Percentiles rank a stretch among this genome's conserved stretches.
These are phyloP conservation scores for Mactromeris polynyma DNA, from an alignment of 2,888 invertebrate species.

Conservation along the genomic window DNA sequence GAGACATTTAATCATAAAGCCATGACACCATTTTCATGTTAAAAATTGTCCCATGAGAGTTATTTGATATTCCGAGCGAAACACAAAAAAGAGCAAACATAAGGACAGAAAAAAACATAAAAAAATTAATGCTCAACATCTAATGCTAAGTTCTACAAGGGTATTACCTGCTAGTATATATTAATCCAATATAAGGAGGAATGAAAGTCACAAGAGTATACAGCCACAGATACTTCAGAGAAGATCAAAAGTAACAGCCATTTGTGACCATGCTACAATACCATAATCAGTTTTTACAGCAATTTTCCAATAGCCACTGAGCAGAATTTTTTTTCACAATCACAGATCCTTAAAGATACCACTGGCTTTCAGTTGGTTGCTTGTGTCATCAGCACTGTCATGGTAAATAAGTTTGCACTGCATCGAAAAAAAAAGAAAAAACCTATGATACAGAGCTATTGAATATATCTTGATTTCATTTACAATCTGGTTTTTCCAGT, in stretches of 20 bases:
- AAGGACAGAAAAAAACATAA: neutral
- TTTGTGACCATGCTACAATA: neutral
- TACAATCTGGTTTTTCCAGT: neutral
- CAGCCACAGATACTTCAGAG: neutral
- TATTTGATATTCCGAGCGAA: neutral
- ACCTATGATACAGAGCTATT: neutral
- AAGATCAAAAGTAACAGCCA: neutral
- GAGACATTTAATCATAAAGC: neutral
- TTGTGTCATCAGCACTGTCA: neutral
- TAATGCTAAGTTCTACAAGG: neutral
- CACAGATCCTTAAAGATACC: neutral
- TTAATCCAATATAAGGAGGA: neutral
- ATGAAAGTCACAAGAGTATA: neutral
- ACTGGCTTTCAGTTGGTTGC: neutral
- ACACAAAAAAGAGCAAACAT: neutral
- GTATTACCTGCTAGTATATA: neutral
- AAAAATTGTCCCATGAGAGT: neutral
- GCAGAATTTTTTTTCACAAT: constrained; percentile 3
- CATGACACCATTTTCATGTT: neutral
- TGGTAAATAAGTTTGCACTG: neutral
- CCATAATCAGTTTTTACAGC: neutral
- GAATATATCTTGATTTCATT: neutral
- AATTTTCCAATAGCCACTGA: neutral
- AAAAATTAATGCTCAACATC: constrained; percentile 6
- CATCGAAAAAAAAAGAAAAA: neutral